Conservation (phyloP, 1,140 invertebrate genomes). For the Hycleus phaleratus region DNA sequence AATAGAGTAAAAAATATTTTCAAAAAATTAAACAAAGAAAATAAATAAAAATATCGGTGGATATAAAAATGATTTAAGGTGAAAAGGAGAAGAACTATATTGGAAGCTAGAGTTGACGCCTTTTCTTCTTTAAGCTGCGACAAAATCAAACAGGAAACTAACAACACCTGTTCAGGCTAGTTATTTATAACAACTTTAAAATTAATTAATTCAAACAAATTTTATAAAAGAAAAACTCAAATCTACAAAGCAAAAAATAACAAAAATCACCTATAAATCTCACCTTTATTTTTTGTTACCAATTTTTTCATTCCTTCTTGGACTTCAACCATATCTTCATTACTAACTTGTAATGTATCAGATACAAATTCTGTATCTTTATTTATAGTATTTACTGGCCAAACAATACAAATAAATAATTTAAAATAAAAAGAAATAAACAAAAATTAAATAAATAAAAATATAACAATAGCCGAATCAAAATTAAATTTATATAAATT, state of each 20-base stretch:
- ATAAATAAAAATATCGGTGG: neutral
- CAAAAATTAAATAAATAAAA: conserved; percentile 18
- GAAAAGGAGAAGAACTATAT: conserved; percentile 16
- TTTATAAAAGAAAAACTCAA: neutral
- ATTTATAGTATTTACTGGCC: conserved; percentile 7
- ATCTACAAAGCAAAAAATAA: neutral
- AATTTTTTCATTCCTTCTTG: conserved; percentile 61
- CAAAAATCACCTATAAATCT: conserved; percentile 18
- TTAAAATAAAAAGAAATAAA: conserved; percentile 16
- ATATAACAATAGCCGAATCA: conserved; percentile 28
- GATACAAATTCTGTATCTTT: conserved; percentile 54
- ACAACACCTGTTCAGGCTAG: conserved; percentile 16
- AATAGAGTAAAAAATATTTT: neutral
- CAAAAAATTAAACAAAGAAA: conserved; percentile 11
- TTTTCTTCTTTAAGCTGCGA: conserved; percentile 39
- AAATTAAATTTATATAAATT: conserved; percentile 11
- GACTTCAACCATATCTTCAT: conserved; percentile 58
- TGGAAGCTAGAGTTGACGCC: conserved; percentile 31
- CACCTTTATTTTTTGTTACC: conserved; percentile 37
- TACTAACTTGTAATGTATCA: conserved; percentile 54
- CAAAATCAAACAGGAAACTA: conserved; percentile 43
- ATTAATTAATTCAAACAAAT: neutral
- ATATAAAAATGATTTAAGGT: conserved; percentile 13
- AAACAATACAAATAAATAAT: conserved; percentile 12
- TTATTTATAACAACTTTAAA: neutral